Evolutionary conservation across 1,140 invertebrate genomes (phyloP).

Genomic region (Magallana gigas): DNA sequence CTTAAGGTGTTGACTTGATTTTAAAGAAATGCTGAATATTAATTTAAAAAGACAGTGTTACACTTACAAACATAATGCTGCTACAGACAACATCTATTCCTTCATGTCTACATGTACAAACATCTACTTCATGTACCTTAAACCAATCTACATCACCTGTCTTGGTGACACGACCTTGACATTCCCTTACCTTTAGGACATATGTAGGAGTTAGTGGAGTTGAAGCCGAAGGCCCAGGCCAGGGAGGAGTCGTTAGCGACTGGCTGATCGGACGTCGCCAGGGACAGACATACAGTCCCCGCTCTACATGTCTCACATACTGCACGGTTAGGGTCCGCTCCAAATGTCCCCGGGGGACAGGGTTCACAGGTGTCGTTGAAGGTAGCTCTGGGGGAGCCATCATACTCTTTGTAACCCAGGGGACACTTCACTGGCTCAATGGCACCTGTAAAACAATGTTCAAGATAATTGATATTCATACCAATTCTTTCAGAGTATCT

Average conservation of each 20-base stretch:
- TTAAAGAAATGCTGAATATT: no score
- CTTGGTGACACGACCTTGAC: no score
- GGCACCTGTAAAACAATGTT: slow-evolving; percentile 66
- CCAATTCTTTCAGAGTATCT: no score
- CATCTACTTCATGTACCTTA: no score
- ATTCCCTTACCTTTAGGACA: slow-evolving; percentile 71
- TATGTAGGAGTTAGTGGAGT: slow-evolving; percentile 72
- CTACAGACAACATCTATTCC: no score
- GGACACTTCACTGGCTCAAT: slow-evolving; percentile 75
- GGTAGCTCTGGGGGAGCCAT: slow-evolving; percentile 66
- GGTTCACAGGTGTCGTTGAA: slow-evolving; percentile 76
- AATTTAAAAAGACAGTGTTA: no score
- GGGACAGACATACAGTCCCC: slow-evolving; percentile 73
- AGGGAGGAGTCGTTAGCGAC: slow-evolving; percentile 67
- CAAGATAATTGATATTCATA: no score
- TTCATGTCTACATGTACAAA: no score
- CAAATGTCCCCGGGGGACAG: slow-evolving; percentile 72
- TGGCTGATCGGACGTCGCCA: slow-evolving; percentile 73
- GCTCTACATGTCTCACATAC: slow-evolving; percentile 72
- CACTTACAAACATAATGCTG: no score
- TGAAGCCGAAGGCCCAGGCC: slow-evolving; percentile 65
- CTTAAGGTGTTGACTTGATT: no score
- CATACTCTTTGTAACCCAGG: slow-evolving; percentile 73
- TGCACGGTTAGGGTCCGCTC: slow-evolving; percentile 66
- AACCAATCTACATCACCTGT: no score